Evolutionary conservation across 2,888 invertebrate species (phyloP).

Genomic region (Cryptophagus acutangulus): DNA sequence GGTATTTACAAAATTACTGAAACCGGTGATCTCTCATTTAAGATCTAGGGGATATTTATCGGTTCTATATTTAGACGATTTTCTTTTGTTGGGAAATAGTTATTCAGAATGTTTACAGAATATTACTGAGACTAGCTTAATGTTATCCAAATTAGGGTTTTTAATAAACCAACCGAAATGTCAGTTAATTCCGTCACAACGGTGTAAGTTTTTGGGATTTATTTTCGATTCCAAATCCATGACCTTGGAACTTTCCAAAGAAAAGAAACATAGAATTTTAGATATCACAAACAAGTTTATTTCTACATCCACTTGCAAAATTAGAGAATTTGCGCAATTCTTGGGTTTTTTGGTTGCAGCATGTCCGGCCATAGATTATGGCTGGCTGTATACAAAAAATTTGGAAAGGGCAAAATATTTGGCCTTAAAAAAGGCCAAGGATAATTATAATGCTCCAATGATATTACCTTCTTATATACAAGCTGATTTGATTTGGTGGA

Average conservation of each 20-base stretch:
- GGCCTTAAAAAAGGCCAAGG: conserved; percentile 12
- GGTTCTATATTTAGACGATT: too few species aligned
- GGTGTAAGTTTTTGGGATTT: conserved; percentile 22
- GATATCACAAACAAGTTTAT: conserved; percentile 7
- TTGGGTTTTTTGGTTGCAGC: conserved; percentile 19
- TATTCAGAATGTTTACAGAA: too few species aligned
- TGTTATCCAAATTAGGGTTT: too few species aligned
- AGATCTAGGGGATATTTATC: too few species aligned
- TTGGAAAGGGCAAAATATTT: conserved; percentile 16
- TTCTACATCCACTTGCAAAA: conserved; percentile 8
- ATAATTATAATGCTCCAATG: conserved; percentile 14
- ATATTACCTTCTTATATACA: conserved; percentile 3
- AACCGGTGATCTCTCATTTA: too few species aligned
- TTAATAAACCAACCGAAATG: too few species aligned
- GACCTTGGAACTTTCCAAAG: conserved; percentile 11
- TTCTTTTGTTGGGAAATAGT: too few species aligned
- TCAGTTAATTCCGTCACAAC: too few species aligned
- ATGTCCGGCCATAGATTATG: conserved; percentile 24
- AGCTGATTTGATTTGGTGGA: conserved; percentile 13
- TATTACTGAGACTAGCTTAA: too few species aligned
- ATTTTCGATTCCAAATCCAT: conserved; percentile 16
- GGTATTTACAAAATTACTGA: too few species aligned
- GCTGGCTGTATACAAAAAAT: conserved; percentile 14
- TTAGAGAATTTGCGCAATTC: conserved; percentile 18
- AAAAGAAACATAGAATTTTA: conserved; percentile 11